Percentiles rank a stretch among this genome's conserved stretches.
These are phyloP conservation scores for Frieseomelitta varia DNA, from an alignment of 1,140 invertebrate species.

Conservation along the genomic window DNA sequence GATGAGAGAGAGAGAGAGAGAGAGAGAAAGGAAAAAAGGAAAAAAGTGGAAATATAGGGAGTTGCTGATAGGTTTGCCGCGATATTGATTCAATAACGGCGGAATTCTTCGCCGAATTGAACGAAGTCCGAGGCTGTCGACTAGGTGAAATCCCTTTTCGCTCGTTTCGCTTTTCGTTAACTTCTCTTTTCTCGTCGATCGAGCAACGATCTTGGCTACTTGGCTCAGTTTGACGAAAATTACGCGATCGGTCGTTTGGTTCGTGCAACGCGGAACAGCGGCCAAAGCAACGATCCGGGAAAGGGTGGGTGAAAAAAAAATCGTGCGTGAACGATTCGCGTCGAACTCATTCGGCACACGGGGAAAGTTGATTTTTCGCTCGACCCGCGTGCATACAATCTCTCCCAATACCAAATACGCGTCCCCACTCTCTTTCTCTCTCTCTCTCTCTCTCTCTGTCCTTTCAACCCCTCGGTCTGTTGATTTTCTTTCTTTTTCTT, in stretches of 20 bases:
- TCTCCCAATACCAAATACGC: not conserved
- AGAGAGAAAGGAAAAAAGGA: constrained; percentile 28
- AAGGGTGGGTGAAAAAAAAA: constrained; percentile 24
- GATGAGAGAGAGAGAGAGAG: constrained; percentile 46
- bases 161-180: too few relatives aligned
- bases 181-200: too few relatives aligned
- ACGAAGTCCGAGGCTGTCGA: constrained; percentile 15
- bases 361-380: constrained; percentile 59
- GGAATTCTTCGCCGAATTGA: constrained; percentile 71
- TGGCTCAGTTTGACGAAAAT: not conserved
- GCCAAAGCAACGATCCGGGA: constrained; percentile 14
- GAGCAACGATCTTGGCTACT: too few relatives aligned
- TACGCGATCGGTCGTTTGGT: not conserved
- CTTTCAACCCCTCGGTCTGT: not conserved
- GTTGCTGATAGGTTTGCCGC: constrained; percentile 73
- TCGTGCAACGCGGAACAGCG: not conserved
- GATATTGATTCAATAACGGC: constrained; percentile 80
- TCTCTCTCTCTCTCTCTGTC: not conserved
- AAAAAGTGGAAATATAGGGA: constrained; percentile 1
- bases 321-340: constrained; percentile 54
- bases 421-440: not conserved
- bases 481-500: not conserved
- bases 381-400: constrained; percentile 30
- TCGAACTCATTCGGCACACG: constrained; percentile 47
- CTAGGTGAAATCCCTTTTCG: not conserved